Conservation (phyloP, 1,140 invertebrate species). For the Drosophila punjabiensis region DNA sequence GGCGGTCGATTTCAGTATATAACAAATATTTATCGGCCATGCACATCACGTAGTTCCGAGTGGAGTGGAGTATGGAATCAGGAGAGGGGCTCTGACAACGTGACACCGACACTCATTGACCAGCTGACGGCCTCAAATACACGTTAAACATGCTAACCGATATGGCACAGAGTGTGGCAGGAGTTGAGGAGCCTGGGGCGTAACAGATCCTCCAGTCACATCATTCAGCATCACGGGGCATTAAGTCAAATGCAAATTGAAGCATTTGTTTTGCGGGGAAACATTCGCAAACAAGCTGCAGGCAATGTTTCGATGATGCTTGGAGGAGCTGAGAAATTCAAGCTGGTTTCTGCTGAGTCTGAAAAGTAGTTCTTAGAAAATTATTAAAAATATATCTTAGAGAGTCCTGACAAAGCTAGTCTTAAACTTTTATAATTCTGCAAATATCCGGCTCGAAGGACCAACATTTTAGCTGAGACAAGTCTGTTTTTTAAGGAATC, state of each 20-base stretch:
- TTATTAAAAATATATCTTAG: neutral
- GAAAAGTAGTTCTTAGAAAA: neutral
- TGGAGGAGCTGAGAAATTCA: neutral
- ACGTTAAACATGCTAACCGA: constrained; percentile 64
- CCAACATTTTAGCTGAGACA: neutral
- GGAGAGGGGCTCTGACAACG: constrained; percentile 45
- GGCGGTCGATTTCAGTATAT: constrained; percentile 44
- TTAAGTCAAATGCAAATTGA: constrained; percentile 74
- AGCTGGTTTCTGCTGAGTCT: neutral
- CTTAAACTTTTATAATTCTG: neutral
- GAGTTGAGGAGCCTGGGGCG: constrained; percentile 1
- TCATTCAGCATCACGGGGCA: constrained; percentile 67
- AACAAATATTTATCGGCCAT: constrained; percentile 76
- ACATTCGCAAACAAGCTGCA: constrained; percentile 19
- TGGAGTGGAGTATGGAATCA: constrained; percentile 12
- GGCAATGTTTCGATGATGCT: constrained; percentile 1
- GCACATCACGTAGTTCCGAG: constrained; percentile 61
- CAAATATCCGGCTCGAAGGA: neutral
- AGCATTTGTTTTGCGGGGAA: constrained; percentile 56
- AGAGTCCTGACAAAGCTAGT: neutral
- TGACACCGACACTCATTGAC: constrained; percentile 76
- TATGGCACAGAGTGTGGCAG: constrained; percentile 15
- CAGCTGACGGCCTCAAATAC: constrained; percentile 66
- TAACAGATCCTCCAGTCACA: constrained; percentile 43
- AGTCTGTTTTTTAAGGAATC: neutral